A percentile compares a stretch with the other conserved stretches of the same genome.
These are phyloP conservation scores for Paracentrotus lividus DNA, from an alignment of 53 echinoderm and acorn worm species.

Conservation along the genomic window DNA sequence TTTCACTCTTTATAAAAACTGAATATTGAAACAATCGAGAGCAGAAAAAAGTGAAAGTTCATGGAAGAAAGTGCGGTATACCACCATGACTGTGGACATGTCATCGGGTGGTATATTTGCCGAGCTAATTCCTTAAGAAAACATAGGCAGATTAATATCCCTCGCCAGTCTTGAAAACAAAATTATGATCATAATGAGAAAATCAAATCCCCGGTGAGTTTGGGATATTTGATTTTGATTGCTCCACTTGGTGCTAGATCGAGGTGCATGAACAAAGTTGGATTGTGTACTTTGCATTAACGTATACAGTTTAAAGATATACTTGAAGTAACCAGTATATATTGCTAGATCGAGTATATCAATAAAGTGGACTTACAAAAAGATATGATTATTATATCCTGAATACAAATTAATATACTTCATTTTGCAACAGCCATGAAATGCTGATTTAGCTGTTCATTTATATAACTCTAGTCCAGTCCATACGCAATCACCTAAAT, in stretches of 20 bases:
- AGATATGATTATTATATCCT: no score
- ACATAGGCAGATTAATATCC: conserved; percentile 5
- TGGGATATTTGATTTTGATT: conserved; percentile 70
- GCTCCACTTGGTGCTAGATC: background rate
- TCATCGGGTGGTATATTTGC: conserved; percentile 62
- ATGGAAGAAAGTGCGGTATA: background rate
- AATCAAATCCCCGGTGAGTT: conserved; percentile 61
- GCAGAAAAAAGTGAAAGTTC: background rate
- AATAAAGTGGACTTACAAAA: no score
- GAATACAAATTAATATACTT: no score
- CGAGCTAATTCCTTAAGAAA: conserved; percentile 66
- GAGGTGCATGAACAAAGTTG: background rate
- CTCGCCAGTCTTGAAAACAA: conserved; percentile 64
- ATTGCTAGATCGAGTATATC: no score
- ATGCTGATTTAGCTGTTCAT: no score
- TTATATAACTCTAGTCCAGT: no score
- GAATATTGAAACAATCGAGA: conserved; percentile 24
- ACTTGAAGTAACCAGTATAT: no score
- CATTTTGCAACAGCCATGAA: no score
- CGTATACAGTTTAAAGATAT: no score
- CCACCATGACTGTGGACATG: conserved; percentile 12
- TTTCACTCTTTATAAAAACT: background rate
- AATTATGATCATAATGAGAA: conserved; percentile 58
- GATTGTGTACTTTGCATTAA: conserved; percentile 9
- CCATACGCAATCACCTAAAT: no score